These are phyloP conservation scores for Ophion ventricosus DNA, from an alignment of 2,888 invertebrate species.

Conservation along the genomic window DNA sequence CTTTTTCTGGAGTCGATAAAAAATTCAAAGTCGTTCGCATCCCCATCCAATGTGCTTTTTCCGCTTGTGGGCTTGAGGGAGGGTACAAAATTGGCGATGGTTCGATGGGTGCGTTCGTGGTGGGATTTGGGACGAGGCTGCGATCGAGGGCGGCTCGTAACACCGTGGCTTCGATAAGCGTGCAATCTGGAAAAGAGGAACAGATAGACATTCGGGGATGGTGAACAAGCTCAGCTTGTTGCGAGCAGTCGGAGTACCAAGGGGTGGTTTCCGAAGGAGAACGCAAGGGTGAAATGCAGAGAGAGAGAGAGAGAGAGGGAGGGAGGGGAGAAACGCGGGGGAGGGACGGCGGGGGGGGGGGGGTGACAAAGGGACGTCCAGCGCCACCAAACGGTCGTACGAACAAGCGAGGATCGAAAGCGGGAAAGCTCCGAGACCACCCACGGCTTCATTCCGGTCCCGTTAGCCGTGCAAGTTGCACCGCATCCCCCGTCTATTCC, in stretches of 20 bases:
- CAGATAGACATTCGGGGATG: slow-evolving; percentile 19
- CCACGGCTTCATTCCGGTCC: slow-evolving; percentile 78
- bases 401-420: slow-evolving; percentile 60
- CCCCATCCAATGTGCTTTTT: neutral
- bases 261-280: slow-evolving; percentile 19
- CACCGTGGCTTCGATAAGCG: slow-evolving; percentile 35
- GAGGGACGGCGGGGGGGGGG: slow-evolving; percentile 61
- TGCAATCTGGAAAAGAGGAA: slow-evolving; percentile 18
- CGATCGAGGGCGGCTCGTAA: slow-evolving; percentile 14
- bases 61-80: neutral
- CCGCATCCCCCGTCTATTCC: slow-evolving; percentile 64
- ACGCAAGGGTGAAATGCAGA: neutral
- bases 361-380: slow-evolving; percentile 50
- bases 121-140: slow-evolving; percentile 44
- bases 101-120: slow-evolving; percentile 21
- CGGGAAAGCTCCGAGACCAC: slow-evolving; percentile 75
- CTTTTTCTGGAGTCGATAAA: neutral
- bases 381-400: slow-evolving; percentile 42
- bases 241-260: slow-evolving; percentile 15
- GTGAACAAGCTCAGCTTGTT: slow-evolving; percentile 43
- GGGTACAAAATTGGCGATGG: slow-evolving; percentile 17
- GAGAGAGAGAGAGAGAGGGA: slow-evolving; percentile 10
- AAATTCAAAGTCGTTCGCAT: neutral
- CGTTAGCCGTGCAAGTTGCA: slow-evolving; percentile 76
- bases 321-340: no score